A percentile compares a stretch with the other conserved stretches of the same genome.
phyloP scores from a whole-genome alignment of 2,888 invertebrate species.

The Noctua janthe region DNA sequence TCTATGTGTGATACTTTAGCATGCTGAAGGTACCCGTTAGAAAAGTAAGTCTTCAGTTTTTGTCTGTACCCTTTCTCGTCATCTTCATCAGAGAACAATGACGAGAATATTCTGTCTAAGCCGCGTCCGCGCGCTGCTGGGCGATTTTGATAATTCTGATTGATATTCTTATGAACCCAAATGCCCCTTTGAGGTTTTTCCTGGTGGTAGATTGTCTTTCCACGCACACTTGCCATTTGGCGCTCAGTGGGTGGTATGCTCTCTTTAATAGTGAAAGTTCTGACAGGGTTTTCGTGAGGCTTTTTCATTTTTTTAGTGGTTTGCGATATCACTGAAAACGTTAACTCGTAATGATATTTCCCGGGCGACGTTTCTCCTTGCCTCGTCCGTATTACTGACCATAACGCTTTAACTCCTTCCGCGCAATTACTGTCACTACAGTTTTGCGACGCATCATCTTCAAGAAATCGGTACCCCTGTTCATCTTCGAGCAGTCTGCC shows the following conservation, averaged over 20 bases:
- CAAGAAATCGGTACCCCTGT: conserved; percentile 90
- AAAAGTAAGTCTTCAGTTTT: conserved; percentile 71
- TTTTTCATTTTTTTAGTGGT: conserved; percentile 86
- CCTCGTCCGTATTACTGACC: conserved; percentile 93
- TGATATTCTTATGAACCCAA: conserved; percentile 86
- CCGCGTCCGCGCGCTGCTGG: conserved; percentile 56
- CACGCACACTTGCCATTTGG: conserved; percentile 65
- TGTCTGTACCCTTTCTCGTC: conserved; percentile 76
- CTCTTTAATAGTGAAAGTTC: conserved; percentile 92
- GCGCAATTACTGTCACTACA: conserved; percentile 86
- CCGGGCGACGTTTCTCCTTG: conserved; percentile 89
- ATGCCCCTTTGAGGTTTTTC: conserved; percentile 79
- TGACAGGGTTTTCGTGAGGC: conserved; percentile 89
- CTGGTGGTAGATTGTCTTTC: conserved; percentile 40
- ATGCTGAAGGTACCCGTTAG: conserved; percentile 72
- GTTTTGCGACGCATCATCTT: conserved; percentile 81
- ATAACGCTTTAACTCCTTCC: conserved; percentile 91
- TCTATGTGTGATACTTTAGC: conserved; percentile 79
- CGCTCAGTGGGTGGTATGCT: conserved; percentile 77
- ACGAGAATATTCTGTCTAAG: conserved; percentile 84
- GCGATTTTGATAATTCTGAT: conserved; percentile 70
- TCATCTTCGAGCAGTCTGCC: conserved; percentile 91
- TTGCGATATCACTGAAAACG: conserved; percentile 91
- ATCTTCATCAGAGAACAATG: conserved; percentile 83
- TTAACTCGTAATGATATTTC: conserved; percentile 91